A percentile compares a stretch with the other conserved stretches of the same genome.
These are phyloP conservation scores for Cottoperca gobio DNA, from an alignment of 2,797 vertebrate genomes.

Conservation along the genomic window DNA sequence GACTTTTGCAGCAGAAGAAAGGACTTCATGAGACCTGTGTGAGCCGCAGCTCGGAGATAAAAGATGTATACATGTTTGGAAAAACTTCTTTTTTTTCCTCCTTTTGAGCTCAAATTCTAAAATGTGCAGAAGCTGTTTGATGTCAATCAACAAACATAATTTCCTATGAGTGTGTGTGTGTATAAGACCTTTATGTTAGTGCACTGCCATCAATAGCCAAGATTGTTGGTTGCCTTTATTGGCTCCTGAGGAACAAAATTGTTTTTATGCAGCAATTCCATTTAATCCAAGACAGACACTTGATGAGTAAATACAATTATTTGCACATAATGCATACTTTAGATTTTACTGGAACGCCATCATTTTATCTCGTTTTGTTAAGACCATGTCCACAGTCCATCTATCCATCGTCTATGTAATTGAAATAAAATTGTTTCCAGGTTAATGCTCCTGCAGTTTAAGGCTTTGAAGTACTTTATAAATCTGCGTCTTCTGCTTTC, in stretches of 20 bases:
- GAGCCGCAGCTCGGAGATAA: neutral
- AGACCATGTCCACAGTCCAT: neutral
- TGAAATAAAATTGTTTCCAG: neutral
- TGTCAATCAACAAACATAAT: neutral
- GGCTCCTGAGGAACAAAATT: neutral
- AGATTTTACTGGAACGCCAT: neutral
- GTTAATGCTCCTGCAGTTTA: neutral
- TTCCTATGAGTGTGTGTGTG: neutral
- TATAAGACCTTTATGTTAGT: neutral
- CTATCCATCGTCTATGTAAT: no score
- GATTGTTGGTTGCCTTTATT: neutral
- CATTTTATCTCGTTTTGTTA: neutral
- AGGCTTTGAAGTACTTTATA: conserved; percentile 4
- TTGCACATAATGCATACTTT: neutral
- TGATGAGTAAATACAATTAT: neutral
- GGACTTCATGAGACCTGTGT: neutral
- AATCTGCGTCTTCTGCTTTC: neutral
- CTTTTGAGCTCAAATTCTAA: neutral
- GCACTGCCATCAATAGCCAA: neutral
- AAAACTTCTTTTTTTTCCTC: neutral
- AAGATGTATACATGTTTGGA: neutral
- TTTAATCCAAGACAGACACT: neutral
- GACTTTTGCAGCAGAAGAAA: neutral
- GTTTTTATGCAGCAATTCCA: no score
- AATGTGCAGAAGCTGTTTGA: neutral